Evolutionary conservation across 2,888 invertebrate species (phyloP), one percentile per base, ranked within the genome.

Genomic region (Mythimna vitellina): DNA sequence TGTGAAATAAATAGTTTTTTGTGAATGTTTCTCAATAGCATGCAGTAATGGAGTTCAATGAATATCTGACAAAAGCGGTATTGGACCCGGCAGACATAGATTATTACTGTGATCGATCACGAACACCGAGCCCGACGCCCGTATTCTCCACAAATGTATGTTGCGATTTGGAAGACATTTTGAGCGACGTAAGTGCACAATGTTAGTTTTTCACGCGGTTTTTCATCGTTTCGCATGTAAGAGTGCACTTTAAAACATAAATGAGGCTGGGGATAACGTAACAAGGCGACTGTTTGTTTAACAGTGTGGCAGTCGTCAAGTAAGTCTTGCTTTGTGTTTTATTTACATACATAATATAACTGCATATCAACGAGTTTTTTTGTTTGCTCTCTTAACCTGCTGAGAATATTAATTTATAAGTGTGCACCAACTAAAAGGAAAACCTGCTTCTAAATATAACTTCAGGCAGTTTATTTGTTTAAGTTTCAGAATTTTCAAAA

Each of bases 41-140:
- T 90, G 89, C 90, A 94, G 96, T 95, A 92, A 96, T 96, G 96
- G 96, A 96, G 95, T 94, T 95, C 92, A 93, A 92, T 94, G 95
- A 92, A 90, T 92, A 91, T 93, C 90, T 87, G 78, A 89, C 90
- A 92, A 93, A 93, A 91, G 94, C 93, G 93, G 92, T 93, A 90
- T 92, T 93, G 92, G 94, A 91, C 86, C 93, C 93, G 87, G 91
- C 91, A 92, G 94, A 93, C 86, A 90, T 93, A 87, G 93, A 93
- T 83, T 93, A 88, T 89, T 93, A 88, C 86, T 87, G 92, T 78
- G 92, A 92, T 89, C 92, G 91, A 87, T 92, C 94, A 82, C 91
- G 91, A 71, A 92, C 93, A 17, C 92, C 92, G 65, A 94, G 94
- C 84, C 95, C 95, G 76, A 84, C 92, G 70, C 96, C 96, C 67